phyloP scores from a whole-genome alignment of 2,888 invertebrate genomes.

The Netelia inedita region DNA sequence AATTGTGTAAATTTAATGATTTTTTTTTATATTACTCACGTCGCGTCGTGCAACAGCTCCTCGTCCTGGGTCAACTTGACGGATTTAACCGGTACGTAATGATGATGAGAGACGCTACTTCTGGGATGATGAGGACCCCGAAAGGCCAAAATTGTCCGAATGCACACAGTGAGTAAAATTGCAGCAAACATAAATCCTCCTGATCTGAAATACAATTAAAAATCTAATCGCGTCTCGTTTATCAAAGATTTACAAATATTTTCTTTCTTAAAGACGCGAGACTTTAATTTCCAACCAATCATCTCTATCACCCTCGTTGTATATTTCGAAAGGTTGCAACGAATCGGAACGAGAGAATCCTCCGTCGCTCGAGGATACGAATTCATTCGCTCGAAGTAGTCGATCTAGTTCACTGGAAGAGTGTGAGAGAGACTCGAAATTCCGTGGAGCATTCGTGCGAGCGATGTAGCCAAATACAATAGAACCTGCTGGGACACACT shows the following conservation, averaged over 20 bases:
- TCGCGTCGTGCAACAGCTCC: constrained; percentile 91
- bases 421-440: constrained; percentile 31
- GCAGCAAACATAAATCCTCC: constrained; percentile 67
- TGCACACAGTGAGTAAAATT: constrained; percentile 72
- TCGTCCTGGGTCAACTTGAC: constrained; percentile 90
- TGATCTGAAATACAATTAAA: constrained; percentile 31
- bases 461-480: constrained; percentile 78
- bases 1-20: not conserved
- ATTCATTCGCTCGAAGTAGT: constrained; percentile 49
- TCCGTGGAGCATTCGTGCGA: constrained; percentile 71
- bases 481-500: constrained; percentile 81
- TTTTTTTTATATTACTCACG: constrained; percentile 85
- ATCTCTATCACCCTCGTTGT: too few species aligned
- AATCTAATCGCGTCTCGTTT: not conserved
- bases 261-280: too few species aligned
- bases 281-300: too few species aligned
- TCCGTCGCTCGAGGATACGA: not conserved
- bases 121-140: constrained; percentile 90
- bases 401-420: constrained; percentile 34
- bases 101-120: constrained; percentile 85
- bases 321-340: too few species aligned
- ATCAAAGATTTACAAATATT: too few species aligned
- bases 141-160: constrained; percentile 77
- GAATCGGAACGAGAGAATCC: too few species aligned
- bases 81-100: constrained; percentile 87